These are phyloP conservation scores for Triplophysa bombifrons DNA, from an alignment of 2,797 vertebrate genomes.

Conservation along the genomic window DNA sequence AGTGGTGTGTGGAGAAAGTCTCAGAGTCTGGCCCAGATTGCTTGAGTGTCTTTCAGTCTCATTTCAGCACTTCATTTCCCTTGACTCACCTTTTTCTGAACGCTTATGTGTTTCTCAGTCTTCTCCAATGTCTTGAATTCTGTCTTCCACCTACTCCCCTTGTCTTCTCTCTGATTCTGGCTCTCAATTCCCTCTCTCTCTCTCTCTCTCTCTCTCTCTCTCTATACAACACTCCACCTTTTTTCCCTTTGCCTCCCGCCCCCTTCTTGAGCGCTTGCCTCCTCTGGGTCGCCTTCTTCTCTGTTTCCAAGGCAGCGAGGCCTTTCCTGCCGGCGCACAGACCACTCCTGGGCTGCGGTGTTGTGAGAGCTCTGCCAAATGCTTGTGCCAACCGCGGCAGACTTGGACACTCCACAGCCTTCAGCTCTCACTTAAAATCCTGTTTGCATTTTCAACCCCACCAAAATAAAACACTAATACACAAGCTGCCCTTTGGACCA, in stretches of 20 bases:
- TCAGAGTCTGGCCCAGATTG: conserved; percentile 3
- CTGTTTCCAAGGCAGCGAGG: conserved; percentile 69
- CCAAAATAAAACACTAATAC: background rate
- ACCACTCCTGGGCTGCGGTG: conserved; percentile 34
- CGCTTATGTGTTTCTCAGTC: conserved; percentile 42
- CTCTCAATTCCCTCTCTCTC: conserved; percentile 21
- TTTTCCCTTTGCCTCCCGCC: conserved; percentile 47
- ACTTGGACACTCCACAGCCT: background rate
- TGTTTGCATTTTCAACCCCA: conserved; percentile 9
- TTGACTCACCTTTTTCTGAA: conserved; percentile 45
- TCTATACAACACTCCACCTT: conserved; percentile 48
- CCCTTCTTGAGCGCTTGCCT: conserved; percentile 30
- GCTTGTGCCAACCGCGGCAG: conserved; percentile 37
- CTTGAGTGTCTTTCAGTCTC: conserved; percentile 18
- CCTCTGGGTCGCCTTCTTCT: conserved; percentile 52
- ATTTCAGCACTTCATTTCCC: conserved; percentile 45
- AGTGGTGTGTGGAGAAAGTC: conserved; percentile 23
- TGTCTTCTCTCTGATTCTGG: conserved; percentile 53
- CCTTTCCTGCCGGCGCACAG: conserved; percentile 51
- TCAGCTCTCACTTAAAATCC: conserved; percentile 23
- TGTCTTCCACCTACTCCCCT: conserved; percentile 13
- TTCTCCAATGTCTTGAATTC: conserved; percentile 28
- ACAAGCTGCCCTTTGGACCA: conserved; percentile 1
- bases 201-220: conserved; percentile 15
- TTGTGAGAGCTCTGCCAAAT: conserved; percentile 46